Base-by-base conservation (phyloP, 2,113 vertebrate genomes). In the Labeo catla region DNA sequence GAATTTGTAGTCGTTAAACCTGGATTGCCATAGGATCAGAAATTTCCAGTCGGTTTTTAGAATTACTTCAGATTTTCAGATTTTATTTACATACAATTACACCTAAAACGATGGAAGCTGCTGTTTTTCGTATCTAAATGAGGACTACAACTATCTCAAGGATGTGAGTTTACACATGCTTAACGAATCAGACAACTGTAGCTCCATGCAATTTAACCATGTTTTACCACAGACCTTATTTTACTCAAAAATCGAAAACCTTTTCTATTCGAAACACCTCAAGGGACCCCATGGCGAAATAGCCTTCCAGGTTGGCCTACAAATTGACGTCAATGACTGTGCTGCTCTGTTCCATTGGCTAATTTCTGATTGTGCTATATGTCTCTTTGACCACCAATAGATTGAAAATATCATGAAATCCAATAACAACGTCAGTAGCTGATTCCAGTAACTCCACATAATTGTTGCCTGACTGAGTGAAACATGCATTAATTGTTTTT, bases 361-460 rank as follows among this genome's bases (percentile, higher is more conserved):
- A 47, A 65, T 28, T 49, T 76, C 72, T 76, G 72, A 47, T 65
- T 81, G 54, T 34, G 2, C 39, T 16, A 65, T 65, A 65, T 34
- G 65, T 81, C n/a, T 66, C 13, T 10, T 28, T 65, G 78, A 65
- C 78, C 78, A 65, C 43, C 59, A 28, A 49, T 49, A 81, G 59
- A 28, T 49, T 66, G 79, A 39, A 49, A 49, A 80, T 63, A 50
- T 50, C 19, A 21, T 52, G 10, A 34, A 70, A 70, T 34, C n/a
- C 72, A 39, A 23, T 78, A 19, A 36, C n/a, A 11, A 10, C 47
- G 45, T 94, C 93, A 90, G 93, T 88, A 91, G 6, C 88, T 94
- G 85, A 92, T 93, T 90, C 90, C 94, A 93, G 94, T 95, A 95
- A 96, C 96, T 94, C 93, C 92, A 94, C 90, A 91, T 93, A 93